A percentile compares a stretch with the other conserved stretches of the same genome.
phyloP scores from a whole-genome alignment of 2,888 invertebrate genomes.

The Pyrocoelia pectoralis region DNA sequence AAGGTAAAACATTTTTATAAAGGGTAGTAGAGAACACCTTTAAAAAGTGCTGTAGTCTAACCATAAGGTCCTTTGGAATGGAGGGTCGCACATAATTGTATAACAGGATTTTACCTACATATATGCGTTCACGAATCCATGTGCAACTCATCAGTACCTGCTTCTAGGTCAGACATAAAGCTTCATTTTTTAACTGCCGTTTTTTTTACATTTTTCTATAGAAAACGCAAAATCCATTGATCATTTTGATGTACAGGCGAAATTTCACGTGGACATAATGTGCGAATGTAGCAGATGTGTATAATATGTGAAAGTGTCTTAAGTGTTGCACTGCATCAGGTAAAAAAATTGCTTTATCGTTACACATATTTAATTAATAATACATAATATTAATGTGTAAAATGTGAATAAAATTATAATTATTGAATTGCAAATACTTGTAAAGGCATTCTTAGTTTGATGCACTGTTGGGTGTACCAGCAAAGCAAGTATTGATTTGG shows the following conservation, averaged over 20 bases:
- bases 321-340: background rate
- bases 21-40: slow-evolving; percentile 37
- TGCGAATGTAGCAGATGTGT: slow-evolving; percentile 12
- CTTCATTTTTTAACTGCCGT: slow-evolving; percentile 41
- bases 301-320: background rate
- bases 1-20: background rate
- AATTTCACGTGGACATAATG: background rate
- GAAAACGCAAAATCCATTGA: slow-evolving; percentile 10
- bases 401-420: slow-evolving; percentile 2
- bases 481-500: slow-evolving; percentile 56
- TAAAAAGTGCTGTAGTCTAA: slow-evolving; percentile 28
- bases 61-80: slow-evolving; percentile 25
- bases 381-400: no score
- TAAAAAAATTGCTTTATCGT: background rate
- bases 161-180: slow-evolving; percentile 40
- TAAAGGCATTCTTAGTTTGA: slow-evolving; percentile 7
- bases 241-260: slow-evolving; percentile 9
- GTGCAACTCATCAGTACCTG: slow-evolving; percentile 36
- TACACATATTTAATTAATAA: background rate
- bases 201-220: slow-evolving; percentile 20
- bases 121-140: slow-evolving; percentile 30
- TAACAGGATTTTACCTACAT: slow-evolving; percentile 36
- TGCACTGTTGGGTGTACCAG: slow-evolving; percentile 34
- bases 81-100: slow-evolving; percentile 39
- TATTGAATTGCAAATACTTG: background rate